Percentiles rank a stretch among this genome's conserved stretches.
Evolutionary conservation across 2,797 vertebrate genomes (phyloP).

Genomic region (Coreius guichenoti): DNA sequence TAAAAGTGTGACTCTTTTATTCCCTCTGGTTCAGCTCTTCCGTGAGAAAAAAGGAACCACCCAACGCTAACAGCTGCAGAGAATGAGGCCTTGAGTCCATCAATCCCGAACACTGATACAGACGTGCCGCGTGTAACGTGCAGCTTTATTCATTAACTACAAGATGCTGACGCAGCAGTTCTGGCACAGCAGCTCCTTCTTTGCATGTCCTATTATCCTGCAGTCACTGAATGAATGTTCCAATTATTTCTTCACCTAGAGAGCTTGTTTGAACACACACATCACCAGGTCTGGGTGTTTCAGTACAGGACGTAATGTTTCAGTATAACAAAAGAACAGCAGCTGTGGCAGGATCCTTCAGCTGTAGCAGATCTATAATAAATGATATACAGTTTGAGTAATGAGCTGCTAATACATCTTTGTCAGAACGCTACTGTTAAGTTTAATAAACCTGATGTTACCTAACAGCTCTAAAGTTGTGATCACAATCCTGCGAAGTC

Average conservation of each 20-base stretch:
- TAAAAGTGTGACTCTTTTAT: not conserved
- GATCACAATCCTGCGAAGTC: not conserved
- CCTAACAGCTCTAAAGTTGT: not conserved
- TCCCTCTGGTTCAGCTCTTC: conserved; percentile 9
- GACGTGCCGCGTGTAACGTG: not conserved
- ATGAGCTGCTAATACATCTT: conserved; percentile 1
- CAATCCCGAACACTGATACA: conserved; percentile 3
- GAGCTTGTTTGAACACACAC: conserved; percentile 10
- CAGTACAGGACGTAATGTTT: conserved; percentile 1
- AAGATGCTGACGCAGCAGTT: conserved; percentile 19
- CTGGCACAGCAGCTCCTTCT: conserved; percentile 38
- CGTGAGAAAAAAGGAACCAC: conserved; percentile 5
- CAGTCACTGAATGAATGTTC: conserved; percentile 32
- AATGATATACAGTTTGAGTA: not conserved
- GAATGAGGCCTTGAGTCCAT: not conserved
- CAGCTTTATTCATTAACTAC: not conserved
- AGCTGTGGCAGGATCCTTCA: not conserved
- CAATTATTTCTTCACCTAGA: conserved; percentile 29
- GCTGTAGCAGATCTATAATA: not conserved
- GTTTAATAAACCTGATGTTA: not conserved
- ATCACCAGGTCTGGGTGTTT: not conserved
- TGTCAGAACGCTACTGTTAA: conserved; percentile 1
- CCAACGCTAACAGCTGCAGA: not conserved
- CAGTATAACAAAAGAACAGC: not conserved
- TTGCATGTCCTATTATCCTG: conserved; percentile 30